Evolutionary conservation across 2,113 vertebrate species (phyloP).

Genomic region (Pygathrix nemaeus): DNA sequence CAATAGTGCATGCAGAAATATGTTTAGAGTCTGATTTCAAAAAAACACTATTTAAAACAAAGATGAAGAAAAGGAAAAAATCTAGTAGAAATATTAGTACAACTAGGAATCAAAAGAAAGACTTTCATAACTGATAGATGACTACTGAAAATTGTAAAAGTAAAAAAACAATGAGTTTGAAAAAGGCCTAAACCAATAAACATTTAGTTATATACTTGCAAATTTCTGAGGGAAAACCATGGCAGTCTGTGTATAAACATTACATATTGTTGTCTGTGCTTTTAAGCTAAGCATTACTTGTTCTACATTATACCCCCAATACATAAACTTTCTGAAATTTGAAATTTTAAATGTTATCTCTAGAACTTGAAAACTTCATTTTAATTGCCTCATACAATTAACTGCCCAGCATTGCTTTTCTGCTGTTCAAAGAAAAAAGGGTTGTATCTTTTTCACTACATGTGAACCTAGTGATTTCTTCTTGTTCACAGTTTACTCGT

Average conservation of each 20-base stretch:
- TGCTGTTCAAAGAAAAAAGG: background rate
- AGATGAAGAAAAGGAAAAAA: background rate
- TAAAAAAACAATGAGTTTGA: background rate
- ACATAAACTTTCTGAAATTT: background rate
- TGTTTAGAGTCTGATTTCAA: background rate
- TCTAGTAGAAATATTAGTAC: background rate
- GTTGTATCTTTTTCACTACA: background rate
- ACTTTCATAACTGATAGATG: background rate
- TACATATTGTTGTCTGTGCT: background rate
- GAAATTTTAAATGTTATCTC: background rate
- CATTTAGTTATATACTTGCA: background rate
- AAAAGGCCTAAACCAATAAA: background rate
- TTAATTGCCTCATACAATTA: background rate
- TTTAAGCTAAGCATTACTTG: background rate
- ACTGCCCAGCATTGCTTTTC: background rate
- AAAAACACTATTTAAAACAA: constrained; percentile 7
- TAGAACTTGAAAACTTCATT: background rate
- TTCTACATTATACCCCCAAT: background rate
- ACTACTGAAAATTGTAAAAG: background rate
- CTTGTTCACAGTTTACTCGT: background rate
- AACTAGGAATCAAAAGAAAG: background rate
- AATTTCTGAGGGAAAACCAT: background rate
- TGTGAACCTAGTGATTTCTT: background rate
- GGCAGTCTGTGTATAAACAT: background rate
- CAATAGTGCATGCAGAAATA: background rate